A percentile compares a stretch with the other conserved stretches of the same genome.
These are phyloP conservation scores for Trissolcus brochymenae DNA, from an alignment of 2,888 invertebrate species.

Conservation along the genomic window DNA sequence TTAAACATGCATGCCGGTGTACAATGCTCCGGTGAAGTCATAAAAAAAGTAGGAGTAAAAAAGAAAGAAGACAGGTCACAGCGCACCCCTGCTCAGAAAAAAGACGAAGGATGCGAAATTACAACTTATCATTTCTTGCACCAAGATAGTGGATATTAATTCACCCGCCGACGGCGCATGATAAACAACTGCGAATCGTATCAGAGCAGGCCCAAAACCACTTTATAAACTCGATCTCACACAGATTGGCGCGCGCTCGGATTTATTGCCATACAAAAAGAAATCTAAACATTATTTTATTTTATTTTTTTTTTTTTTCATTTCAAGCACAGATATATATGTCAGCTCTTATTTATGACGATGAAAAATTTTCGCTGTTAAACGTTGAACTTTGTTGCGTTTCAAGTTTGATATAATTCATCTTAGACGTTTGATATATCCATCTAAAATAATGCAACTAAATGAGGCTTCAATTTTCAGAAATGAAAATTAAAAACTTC, in stretches of 20 bases:
- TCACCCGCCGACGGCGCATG: constrained; percentile 9
- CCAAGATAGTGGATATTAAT: constrained; percentile 21
- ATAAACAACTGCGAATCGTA: constrained; percentile 10
- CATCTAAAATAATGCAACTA: neutral
- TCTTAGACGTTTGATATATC: constrained; percentile 8
- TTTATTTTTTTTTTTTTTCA: neutral
- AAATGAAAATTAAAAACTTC: neutral
- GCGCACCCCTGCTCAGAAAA: neutral
- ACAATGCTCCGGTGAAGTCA: constrained; percentile 11
- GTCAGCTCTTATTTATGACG: constrained; percentile 5
- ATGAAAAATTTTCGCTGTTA: constrained; percentile 4
- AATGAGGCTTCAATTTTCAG: constrained; percentile 1
- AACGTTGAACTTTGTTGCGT: constrained; percentile 6
- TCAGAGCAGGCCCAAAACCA: no score
- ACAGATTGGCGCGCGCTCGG: neutral
- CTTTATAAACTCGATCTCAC: neutral
- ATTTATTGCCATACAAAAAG: neutral
- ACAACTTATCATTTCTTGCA: constrained; percentile 27
- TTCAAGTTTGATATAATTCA: constrained; percentile 7
- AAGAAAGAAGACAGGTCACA: constrained; percentile 3
- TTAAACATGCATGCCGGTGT: constrained; percentile 39
- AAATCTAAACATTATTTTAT: constrained; percentile 16
- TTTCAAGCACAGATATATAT: neutral
- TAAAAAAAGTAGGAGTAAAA: constrained; percentile 24
- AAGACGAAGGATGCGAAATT: neutral